Evolutionary conservation across 2,797 vertebrate species (phyloP).

Genomic region (Macroramphosus scolopax): DNA sequence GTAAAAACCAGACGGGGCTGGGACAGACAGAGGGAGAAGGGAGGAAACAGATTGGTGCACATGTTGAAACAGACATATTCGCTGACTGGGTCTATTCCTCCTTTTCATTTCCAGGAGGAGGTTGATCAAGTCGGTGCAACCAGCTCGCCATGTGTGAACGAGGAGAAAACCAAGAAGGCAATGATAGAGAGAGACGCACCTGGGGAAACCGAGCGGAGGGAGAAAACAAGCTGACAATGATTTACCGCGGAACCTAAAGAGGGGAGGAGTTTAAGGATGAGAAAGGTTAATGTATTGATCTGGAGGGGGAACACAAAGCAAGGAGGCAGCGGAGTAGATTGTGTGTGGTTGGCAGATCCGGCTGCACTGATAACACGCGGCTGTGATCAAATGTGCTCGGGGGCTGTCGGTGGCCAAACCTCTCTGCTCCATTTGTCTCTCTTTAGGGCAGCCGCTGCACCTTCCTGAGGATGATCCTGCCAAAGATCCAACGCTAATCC

Average conservation of each 20-base stretch:
- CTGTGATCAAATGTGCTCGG: slow-evolving; percentile 58
- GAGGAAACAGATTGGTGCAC: slow-evolving; percentile 55
- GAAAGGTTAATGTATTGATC: slow-evolving; percentile 76
- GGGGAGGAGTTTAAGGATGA: slow-evolving; percentile 50
- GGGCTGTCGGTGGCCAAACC: slow-evolving; percentile 38
- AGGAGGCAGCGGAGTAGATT: slow-evolving; percentile 38
- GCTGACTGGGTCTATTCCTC: slow-evolving; percentile 56
- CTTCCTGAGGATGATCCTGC: slow-evolving; percentile 62
- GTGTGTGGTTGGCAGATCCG: slow-evolving; percentile 51
- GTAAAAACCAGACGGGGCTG: slow-evolving; percentile 1
- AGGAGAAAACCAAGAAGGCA: slow-evolving; percentile 45
- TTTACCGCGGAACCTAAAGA: slow-evolving; percentile 50
- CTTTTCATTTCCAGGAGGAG: slow-evolving; percentile 26
- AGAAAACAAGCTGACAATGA: slow-evolving; percentile 59
- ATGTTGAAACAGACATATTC: slow-evolving; percentile 66
- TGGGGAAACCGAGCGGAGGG: slow-evolving; percentile 17
- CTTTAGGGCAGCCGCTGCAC: slow-evolving; percentile 45
- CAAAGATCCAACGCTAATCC: slow-evolving; percentile 61
- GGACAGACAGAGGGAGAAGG: slow-evolving; percentile 3
- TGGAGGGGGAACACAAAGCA: slow-evolving; percentile 45
- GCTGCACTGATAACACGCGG: slow-evolving; percentile 46
- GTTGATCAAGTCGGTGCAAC: slow-evolving; percentile 56
- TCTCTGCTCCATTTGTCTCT: slow-evolving; percentile 60
- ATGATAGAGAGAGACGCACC: slow-evolving; percentile 30
- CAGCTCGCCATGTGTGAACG: slow-evolving; percentile 32